Conservation (phyloP, 2,888 invertebrate species). For the Volucella inanis region DNA sequence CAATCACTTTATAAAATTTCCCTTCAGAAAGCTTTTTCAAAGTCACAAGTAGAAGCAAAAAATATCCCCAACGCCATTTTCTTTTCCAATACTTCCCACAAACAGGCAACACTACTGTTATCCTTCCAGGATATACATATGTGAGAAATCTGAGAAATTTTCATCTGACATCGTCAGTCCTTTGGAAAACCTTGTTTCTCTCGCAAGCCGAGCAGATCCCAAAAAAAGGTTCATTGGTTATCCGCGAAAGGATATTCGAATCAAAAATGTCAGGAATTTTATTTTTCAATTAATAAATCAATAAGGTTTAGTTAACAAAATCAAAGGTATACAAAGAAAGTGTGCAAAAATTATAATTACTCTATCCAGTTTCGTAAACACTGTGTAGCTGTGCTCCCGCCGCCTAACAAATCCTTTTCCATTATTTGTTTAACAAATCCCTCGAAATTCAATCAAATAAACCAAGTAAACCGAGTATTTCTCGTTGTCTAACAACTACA, state of each 20-base stretch:
- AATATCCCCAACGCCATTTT: conserved; percentile 64
- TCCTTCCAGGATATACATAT: conserved; percentile 61
- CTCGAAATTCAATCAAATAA: conserved; percentile 16
- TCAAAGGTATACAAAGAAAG: not conserved
- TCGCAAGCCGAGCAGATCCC: conserved; percentile 60
- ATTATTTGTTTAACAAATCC: not conserved
- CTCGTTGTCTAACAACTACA: conserved; percentile 16
- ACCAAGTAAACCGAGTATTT: conserved; percentile 12
- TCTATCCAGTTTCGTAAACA: no score
- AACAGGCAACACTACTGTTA: conserved; percentile 6
- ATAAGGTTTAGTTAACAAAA: not conserved
- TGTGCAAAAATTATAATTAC: no score
- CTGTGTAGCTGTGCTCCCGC: no score
- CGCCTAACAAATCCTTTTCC: no score
- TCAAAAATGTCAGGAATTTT: conserved; percentile 17
- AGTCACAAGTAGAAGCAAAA: not conserved
- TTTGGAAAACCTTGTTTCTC: conserved; percentile 73
- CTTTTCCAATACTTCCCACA: conserved; percentile 53
- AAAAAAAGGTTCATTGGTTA: conserved; percentile 16
- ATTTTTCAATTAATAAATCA: not conserved
- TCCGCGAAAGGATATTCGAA: conserved; percentile 48
- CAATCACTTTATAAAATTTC: conserved; percentile 19
- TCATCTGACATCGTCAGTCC: conserved; percentile 59
- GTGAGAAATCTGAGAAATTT: conserved; percentile 33
- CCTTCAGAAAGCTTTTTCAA: conserved; percentile 41